Evolutionary conservation across 2,113 vertebrate species (phyloP).

Genomic region (Phrynosoma blainvillii): DNA sequence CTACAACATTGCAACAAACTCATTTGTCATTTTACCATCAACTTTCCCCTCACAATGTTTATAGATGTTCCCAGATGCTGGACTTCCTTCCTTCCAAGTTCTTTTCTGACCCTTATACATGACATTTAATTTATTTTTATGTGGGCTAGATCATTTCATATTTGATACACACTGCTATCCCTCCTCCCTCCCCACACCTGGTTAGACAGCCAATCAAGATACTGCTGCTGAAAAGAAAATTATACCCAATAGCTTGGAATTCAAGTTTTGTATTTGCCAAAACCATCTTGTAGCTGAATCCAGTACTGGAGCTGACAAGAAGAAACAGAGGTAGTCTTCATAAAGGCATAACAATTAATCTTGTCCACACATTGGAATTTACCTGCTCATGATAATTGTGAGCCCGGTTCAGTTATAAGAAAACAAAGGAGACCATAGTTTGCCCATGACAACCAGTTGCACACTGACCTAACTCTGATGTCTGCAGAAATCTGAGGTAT

Average conservation of each 20-base stretch:
- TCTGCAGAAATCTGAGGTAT: background rate
- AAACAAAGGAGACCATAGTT: slow-evolving; percentile 23
- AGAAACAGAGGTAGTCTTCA: slow-evolving; percentile 28
- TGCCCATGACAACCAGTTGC: slow-evolving; percentile 17
- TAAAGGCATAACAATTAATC: slow-evolving; percentile 1
- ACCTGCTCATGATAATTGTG: slow-evolving; percentile 10
- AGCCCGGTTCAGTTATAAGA: background rate
- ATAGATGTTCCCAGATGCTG: background rate
- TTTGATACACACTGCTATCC: background rate
- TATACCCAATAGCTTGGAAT: slow-evolving; percentile 40
- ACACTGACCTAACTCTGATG: background rate
- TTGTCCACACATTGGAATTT: slow-evolving; percentile 35
- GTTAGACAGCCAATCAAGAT: slow-evolving; percentile 19
- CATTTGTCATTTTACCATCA: background rate
- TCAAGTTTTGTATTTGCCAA: slow-evolving; percentile 16
- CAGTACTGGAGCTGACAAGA: background rate
- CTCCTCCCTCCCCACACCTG: background rate
- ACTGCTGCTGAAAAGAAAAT: background rate
- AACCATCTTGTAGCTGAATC: background rate
- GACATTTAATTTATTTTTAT: background rate
- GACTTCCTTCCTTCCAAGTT: background rate
- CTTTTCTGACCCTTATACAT: background rate
- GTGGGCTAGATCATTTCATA: background rate
- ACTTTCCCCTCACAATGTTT: background rate
- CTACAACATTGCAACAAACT: background rate